Evolutionary conservation across 1,140 invertebrate genomes (phyloP), one percentile per base, ranked within the genome.

Genomic region (Phthorimaea operculella): DNA sequence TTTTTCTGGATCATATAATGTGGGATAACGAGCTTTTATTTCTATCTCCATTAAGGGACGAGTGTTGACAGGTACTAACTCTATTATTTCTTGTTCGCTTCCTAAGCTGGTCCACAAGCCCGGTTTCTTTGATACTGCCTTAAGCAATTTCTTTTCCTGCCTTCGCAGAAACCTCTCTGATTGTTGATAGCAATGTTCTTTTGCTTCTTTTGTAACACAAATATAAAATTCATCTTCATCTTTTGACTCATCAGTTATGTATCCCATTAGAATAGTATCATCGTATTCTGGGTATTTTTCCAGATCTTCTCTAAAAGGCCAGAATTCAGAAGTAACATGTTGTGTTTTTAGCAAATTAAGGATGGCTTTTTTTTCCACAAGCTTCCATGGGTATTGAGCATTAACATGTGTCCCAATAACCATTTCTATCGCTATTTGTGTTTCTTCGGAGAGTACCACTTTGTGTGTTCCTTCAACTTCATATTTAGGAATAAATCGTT

Each of bases 351-450:
- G 76, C 8, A 88, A 85, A 54, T 92, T 90, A 42, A 89, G 79
- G 7, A 93, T 84, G 33, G 88, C 74, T 49, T 88, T 86, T 73
- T 90, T 92, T 5, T 78, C 81, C 0, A 93, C 76, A 54, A 82
- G 85, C 50, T 89, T 90, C 92, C 92, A 94, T 0, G 92, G 91
- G 70, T 88, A 90, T 74, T 94, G 92, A 10, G 90, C 88, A 0
- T 89, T 92, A 0, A 94, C 87, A 67, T 89, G 85, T 1, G 74
- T 59, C 12, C 88, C 88, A 51, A 90, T 76, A 11, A 86, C 68
- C 21, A 88, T 74, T 58, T 87, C 85, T 7, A 89, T 76, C 18
- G 74, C 63, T 50, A 79, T 74, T 63, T 89, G 88, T 15, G 80
- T 85, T 62, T 83, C 79, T 64, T 85, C 83, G 18, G 75, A 70